A percentile compares a stretch with the other conserved stretches of the same genome.
Conservation (phyloP, 1,140 invertebrate species). For the Drosophila murphyi region DNA sequence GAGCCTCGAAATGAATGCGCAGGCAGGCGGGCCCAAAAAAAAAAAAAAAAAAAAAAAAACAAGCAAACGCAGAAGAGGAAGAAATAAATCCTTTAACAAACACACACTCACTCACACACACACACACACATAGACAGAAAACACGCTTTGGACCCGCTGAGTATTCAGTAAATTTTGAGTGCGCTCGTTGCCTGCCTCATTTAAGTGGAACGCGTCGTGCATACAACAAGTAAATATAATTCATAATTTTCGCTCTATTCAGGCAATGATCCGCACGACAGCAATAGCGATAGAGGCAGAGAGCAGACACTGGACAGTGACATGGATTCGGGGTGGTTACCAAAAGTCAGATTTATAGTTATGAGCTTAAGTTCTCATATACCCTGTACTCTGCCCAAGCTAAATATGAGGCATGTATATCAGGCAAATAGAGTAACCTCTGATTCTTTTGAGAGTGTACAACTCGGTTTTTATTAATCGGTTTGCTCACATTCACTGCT, state of each 20-base stretch:
- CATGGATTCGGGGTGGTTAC: slow-evolving; percentile 24
- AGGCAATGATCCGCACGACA: slow-evolving; percentile 29
- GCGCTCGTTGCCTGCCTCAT: slow-evolving; percentile 57
- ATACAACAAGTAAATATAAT: slow-evolving; percentile 72
- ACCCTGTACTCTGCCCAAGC: slow-evolving; percentile 1
- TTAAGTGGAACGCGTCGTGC: slow-evolving; percentile 43
- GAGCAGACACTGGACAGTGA: slow-evolving; percentile 3
- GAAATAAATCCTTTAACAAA: slow-evolving; percentile 43
- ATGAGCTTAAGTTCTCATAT: not conserved
- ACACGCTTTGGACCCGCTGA: slow-evolving; percentile 29
- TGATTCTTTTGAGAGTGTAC: too few species aligned
- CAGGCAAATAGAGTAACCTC: not conserved
- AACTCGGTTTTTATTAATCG: too few species aligned
- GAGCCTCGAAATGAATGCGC: slow-evolving; percentile 39
- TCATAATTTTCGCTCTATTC: slow-evolving; percentile 66
- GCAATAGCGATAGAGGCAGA: not conserved
- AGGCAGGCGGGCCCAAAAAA: slow-evolving; percentile 30
- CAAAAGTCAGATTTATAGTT: slow-evolving; percentile 14
- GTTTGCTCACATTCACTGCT: too few species aligned
- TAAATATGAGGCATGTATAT: not conserved
- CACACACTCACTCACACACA: not conserved
- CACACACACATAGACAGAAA: not conserved
- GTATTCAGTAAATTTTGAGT: slow-evolving; percentile 43
- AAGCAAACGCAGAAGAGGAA: not conserved
- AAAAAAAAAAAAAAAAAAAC: slow-evolving; percentile 7